Percentiles rank a stretch among this genome's conserved stretches.
Conservation (phyloP, 2,888 invertebrate genomes). For the Drosophila flavopinicola region DNA sequence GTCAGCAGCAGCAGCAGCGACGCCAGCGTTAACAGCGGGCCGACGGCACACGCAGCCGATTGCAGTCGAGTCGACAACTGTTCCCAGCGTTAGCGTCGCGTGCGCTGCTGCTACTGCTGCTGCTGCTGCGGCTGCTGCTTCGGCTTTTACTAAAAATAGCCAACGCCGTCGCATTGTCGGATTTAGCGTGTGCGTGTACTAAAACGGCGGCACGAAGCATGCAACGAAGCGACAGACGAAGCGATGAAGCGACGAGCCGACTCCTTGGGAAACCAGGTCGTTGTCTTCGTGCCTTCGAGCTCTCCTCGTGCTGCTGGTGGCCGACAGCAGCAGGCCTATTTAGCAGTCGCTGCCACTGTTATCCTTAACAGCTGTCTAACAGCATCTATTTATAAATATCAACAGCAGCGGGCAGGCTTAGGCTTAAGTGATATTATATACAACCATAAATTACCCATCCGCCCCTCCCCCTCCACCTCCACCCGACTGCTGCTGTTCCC, state of each 20-base stretch:
- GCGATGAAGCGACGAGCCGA: constrained; percentile 15
- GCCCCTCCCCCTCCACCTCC: constrained; percentile 9
- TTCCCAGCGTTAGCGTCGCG: constrained; percentile 51
- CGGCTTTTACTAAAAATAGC: constrained; percentile 23
- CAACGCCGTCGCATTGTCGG: constrained; percentile 43
- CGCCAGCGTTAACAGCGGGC: constrained; percentile 35
- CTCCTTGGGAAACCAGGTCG: constrained; percentile 68
- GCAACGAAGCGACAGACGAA: constrained; percentile 14
- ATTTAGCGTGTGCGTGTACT: constrained; percentile 42
- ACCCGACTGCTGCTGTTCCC: neutral
- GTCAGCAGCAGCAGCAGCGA: constrained; percentile 16
- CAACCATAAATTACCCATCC: constrained; percentile 63
- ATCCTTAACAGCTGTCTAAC: constrained; percentile 41
- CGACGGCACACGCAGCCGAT: constrained; percentile 48
- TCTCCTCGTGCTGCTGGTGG: constrained; percentile 9
- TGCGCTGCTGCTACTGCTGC: constrained; percentile 23
- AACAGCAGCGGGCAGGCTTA: constrained; percentile 43
- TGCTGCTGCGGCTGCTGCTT: constrained; percentile 6
- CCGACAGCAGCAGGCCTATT: constrained; percentile 1
- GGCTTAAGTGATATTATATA: constrained; percentile 76
- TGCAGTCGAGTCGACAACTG: constrained; percentile 41
- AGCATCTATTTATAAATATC: constrained; percentile 51
- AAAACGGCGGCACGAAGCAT: constrained; percentile 41
- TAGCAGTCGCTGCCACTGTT: constrained; percentile 35
- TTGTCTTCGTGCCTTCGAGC: constrained; percentile 54